Evolutionary conservation across 1,140 invertebrate species (phyloP).

Genomic region (Globodera rostochiensis): DNA sequence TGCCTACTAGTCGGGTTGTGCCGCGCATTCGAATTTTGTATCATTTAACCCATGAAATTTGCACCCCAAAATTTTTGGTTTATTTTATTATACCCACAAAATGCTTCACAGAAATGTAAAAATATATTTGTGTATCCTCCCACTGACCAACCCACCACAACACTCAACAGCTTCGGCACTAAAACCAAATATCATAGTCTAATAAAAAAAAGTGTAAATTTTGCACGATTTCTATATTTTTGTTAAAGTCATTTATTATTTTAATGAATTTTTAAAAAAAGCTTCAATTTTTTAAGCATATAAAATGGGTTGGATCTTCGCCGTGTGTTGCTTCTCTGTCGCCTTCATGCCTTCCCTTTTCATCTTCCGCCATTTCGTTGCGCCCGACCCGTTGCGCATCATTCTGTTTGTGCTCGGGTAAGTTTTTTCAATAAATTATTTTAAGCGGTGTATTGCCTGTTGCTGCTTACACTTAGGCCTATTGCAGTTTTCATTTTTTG

Average conservation of each 20-base stretch:
- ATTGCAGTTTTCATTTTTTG: too few species aligned
- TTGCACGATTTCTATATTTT: background rate
- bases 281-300: background rate
- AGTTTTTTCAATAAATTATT: conserved; percentile 16
- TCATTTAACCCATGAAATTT: background rate
- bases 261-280: too few species aligned
- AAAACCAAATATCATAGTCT: background rate
- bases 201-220: background rate
- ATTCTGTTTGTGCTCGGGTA: conserved; percentile 52
- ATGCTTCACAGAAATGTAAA: too few species aligned
- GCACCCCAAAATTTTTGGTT: background rate
- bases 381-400: conserved; percentile 48
- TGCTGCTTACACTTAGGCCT: too few species aligned
- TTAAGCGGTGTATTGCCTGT: too few species aligned
- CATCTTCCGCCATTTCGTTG: conserved; percentile 43
- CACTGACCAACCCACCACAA: background rate
- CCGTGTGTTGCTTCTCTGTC: conserved; percentile 45
- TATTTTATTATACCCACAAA: too few species aligned
- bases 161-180: background rate
- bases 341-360: conserved; percentile 43
- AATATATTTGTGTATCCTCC: too few species aligned
- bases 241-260: too few species aligned
- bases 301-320: conserved; percentile 47
- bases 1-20: too few species aligned
- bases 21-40: too few species aligned